These are phyloP conservation scores for Heliconius nattereri DNA, from an alignment of 1,140 invertebrate species.

Conservation along the genomic window DNA sequence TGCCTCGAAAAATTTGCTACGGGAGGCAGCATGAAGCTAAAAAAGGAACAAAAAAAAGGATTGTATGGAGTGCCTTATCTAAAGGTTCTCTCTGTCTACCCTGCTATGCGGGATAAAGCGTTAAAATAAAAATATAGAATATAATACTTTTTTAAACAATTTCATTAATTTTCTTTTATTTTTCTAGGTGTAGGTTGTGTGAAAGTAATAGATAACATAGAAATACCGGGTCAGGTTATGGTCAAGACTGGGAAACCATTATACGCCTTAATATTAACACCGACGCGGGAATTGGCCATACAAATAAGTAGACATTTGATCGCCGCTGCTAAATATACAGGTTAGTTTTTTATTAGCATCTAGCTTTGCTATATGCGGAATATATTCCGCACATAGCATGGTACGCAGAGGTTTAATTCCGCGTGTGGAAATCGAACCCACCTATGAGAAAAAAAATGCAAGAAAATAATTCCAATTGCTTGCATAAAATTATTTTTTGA, in stretches of 20 bases:
- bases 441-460: no score
- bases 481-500: no score
- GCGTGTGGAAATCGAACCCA: no score
- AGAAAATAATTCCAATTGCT: no score
- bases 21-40: no score
- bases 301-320: constrained; percentile 95
- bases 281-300: constrained; percentile 96
- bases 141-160: not conserved
- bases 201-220: constrained; percentile 83
- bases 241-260: constrained; percentile 81
- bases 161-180: not conserved
- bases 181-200: constrained; percentile 82
- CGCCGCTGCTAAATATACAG: constrained; percentile 90
- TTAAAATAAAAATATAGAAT: not conserved
- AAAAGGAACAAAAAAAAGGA: no score
- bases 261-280: constrained; percentile 94
- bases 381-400: no score
- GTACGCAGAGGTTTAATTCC: not conserved
- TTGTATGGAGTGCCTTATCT: no score
- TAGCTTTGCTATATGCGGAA: no score
- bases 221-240: constrained; percentile 66
- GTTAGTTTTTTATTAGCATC: constrained; percentile 53
- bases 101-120: no score
- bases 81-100: no score
- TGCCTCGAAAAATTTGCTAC: no score